Evolutionary conservation across 1,140 invertebrate genomes (phyloP), one percentile per base, ranked within the genome.

Genomic region (Aphaenogaster floridana): DNA sequence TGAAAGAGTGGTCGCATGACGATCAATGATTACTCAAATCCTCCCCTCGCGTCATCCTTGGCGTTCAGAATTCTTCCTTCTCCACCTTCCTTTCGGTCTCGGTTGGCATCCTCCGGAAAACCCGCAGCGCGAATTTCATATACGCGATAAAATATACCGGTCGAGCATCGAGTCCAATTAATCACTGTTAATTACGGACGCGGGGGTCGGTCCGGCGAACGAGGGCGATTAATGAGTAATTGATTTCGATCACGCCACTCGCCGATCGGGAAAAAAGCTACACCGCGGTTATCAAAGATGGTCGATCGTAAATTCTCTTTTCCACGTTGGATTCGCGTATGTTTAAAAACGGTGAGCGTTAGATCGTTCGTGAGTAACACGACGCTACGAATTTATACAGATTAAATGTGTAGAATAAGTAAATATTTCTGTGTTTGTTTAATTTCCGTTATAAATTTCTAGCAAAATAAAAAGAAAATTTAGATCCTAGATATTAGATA

Each of bases 181-280:
- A 94, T 95, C 94, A 93, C 88, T 87, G 90, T 94, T 94, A 94
- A 94, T 95, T 94, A 94, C 91, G 89, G 80, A 88, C 88, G 88
- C 92, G 92, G 88, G 92, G 89, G 89, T 86, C 90, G 88, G 77
- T 86, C 72, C 88, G 86, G 69, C 36, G 89, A 81, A 92, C 88
- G 89, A 69, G 89, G 84, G 88, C 91, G 90, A 94, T 94, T 91
- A 90, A 90, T 94, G 92, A 95, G 92, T 94, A 94, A 95, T 94
- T 94, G 94, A 94, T 94, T 94, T 92, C 89, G 91, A 93, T 90
- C 94, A 94, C 93, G 94, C 92, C 88, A 94, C 91, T 89, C 88
- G 89, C 91, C 91, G 90, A 92, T 91, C 83, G 79, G 57, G 86
- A 87, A 92, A 92, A 89, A 77, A 86, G 89, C 83, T 86, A 69